Base-by-base conservation (phyloP, 1,140 invertebrate species). In the Sipha flava region DNA sequence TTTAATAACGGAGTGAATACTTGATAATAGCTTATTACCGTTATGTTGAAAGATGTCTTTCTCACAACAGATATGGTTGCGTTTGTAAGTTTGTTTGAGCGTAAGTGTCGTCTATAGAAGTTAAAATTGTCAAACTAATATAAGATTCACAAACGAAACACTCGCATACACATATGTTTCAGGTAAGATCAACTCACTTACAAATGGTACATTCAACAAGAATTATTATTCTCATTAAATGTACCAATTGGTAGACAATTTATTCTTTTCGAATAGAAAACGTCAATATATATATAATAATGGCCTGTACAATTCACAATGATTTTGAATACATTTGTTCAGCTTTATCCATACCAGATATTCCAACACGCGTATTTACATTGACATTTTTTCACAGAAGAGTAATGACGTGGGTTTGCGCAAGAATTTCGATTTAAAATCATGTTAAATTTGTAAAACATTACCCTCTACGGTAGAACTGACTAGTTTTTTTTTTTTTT, bases 321-420 rank as follows among this genome's bases (percentile, higher is more conserved):
- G 62, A 34, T 66, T 66, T 40, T 21, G 62, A 66, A 66, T 66
- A 66, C 31, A 66, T 66, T 66, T 66, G 62, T 66, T 40, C 62
- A 21, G n/a, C 34, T 66, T 62, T 62, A 62, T 23, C 57, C 21
- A 29, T 34, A 23, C 10, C 18, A 37, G 16, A 59, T 23, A 29
- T 64, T n/a, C 12, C 31, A 64, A 37, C n/a, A 37, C 40, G 9
- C n/a, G 31, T 64, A 21, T n/a, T n/a, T 37, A 40, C 1, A 23
- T 40, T 10, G 62, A 66, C 62, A 66, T 66, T 23, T 66, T 18
- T n/a, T 66, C 62, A 14, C 62, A 10, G 34, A 37, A 66, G 62
- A 66, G 62, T 66, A 66, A 66, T 66, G 62, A 66, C 62, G 37
- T 66, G 37, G 40, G 62, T 43, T 66, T 43, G 12, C 34, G 21